Evolutionary conservation across 2,113 vertebrate genomes (phyloP).

Genomic region (Centropus unirufus): DNA sequence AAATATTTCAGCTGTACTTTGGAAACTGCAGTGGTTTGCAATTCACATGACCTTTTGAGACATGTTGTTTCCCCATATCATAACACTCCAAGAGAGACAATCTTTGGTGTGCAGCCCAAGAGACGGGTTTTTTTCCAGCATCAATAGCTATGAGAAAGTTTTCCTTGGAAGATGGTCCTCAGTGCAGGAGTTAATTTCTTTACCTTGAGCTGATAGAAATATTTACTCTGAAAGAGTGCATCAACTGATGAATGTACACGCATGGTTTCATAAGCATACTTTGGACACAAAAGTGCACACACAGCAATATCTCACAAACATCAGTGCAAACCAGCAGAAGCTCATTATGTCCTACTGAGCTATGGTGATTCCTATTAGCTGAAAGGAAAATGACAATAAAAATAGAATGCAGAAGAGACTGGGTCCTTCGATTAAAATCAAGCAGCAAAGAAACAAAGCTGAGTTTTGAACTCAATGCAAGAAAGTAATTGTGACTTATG

Average conservation of each 20-base stretch:
- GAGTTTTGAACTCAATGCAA: not conserved
- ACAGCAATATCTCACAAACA: not conserved
- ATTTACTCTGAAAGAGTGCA: not conserved
- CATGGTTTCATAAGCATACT: not conserved
- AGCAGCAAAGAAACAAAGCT: not conserved
- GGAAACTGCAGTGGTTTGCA: not conserved
- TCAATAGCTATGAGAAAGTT: not conserved
- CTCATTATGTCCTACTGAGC: not conserved
- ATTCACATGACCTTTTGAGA: not conserved
- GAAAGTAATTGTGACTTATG: not conserved
- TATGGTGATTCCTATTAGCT: not conserved
- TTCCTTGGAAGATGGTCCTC: not conserved
- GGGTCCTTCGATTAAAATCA: not conserved
- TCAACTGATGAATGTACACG: not conserved
- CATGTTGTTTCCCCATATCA: not conserved
- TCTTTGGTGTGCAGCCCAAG: not conserved
- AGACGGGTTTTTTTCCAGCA: not conserved
- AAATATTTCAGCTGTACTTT: not conserved
- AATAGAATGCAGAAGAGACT: not conserved
- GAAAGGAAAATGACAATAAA: not conserved
- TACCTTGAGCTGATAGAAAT: not conserved
- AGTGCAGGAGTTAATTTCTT: not conserved
- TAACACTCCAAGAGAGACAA: not conserved
- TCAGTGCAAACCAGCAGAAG: not conserved
- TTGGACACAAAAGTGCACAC: not conserved